Conservation (phyloP, 2,888 invertebrate genomes). For the Athalia cordata region DNA sequence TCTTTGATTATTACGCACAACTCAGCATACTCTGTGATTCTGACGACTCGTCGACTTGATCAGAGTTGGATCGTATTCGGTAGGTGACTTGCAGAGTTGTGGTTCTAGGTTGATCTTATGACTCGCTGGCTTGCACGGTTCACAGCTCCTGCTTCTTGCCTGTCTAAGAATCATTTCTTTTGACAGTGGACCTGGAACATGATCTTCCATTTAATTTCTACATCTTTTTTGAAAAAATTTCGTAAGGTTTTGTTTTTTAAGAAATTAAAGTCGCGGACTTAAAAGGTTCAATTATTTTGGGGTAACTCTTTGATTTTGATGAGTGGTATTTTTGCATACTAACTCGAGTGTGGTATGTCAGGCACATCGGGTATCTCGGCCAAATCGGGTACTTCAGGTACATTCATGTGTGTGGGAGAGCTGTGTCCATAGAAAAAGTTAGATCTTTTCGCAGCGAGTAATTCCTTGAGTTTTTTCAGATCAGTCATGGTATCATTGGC, state of each 20-base stretch:
- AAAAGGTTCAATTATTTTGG: neutral
- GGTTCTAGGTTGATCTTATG: slow-evolving; percentile 63
- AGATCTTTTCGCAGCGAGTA: slow-evolving; percentile 58
- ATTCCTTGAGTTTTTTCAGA: slow-evolving; percentile 59
- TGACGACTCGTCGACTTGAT: slow-evolving; percentile 44
- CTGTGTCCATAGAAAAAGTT: slow-evolving; percentile 61
- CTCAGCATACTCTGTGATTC: slow-evolving; percentile 46
- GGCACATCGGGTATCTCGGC: no score
- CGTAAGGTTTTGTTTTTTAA: neutral
- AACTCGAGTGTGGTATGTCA: slow-evolving; percentile 45
- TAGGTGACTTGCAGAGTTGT: slow-evolving; percentile 56
- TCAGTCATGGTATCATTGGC: slow-evolving; percentile 54
- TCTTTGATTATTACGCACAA: neutral
- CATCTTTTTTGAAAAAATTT: neutral
- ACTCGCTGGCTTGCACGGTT: slow-evolving; percentile 66
- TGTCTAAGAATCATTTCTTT: slow-evolving; percentile 50
- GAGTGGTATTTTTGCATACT: neutral
- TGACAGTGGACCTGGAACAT: slow-evolving; percentile 37
- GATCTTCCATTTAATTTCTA: neutral
- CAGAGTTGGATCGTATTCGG: slow-evolving; percentile 54
- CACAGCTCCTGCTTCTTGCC: slow-evolving; percentile 57
- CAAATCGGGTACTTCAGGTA: slow-evolving; percentile 10
- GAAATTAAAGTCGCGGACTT: neutral
- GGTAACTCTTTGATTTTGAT: neutral
- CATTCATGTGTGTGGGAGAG: slow-evolving; percentile 45